Percentiles rank a stretch among this genome's conserved stretches.
phyloP scores from a whole-genome alignment of 2,888 invertebrate genomes.

The Eugnorisma glareosa region DNA sequence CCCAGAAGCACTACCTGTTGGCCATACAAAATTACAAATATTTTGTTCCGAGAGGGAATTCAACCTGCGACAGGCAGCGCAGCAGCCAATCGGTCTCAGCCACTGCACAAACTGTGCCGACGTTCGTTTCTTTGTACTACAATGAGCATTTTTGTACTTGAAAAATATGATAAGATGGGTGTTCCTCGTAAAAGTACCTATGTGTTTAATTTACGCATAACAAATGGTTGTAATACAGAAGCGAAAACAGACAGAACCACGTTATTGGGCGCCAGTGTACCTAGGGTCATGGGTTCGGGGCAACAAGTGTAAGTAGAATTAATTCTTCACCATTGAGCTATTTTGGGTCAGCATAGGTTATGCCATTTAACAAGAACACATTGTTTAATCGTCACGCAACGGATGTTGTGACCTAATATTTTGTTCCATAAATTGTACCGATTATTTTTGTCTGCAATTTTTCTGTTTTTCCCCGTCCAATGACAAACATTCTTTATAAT shows the following conservation, averaged over 20 bases:
- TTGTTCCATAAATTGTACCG: neutral
- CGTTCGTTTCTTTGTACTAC: too few relatives aligned
- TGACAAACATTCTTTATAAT: neutral
- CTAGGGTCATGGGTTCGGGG: too few relatives aligned
- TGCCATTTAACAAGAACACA: neutral
- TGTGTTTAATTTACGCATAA: neutral
- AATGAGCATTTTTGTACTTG: neutral
- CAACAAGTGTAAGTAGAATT: too few relatives aligned
- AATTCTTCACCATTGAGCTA: neutral
- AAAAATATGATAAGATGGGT: neutral
- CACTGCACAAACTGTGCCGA: too few relatives aligned
- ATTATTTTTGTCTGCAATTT: neutral
- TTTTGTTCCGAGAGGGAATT: too few relatives aligned
- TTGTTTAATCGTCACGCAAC: neutral
- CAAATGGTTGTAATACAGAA: too few relatives aligned
- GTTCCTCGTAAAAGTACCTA: neutral
- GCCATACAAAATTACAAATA: too few relatives aligned
- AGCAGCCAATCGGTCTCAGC: too few relatives aligned
- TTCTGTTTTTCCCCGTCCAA: neutral
- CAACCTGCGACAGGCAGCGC: too few relatives aligned
- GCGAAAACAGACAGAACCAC: too few relatives aligned
- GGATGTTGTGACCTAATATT: slow-evolving; percentile 22
- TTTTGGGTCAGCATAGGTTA: slow-evolving; percentile 4
- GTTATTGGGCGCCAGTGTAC: too few relatives aligned
- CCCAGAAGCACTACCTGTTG: too few relatives aligned